phyloP scores from a whole-genome alignment of 2,797 vertebrate species.

The Spizella passerina region DNA sequence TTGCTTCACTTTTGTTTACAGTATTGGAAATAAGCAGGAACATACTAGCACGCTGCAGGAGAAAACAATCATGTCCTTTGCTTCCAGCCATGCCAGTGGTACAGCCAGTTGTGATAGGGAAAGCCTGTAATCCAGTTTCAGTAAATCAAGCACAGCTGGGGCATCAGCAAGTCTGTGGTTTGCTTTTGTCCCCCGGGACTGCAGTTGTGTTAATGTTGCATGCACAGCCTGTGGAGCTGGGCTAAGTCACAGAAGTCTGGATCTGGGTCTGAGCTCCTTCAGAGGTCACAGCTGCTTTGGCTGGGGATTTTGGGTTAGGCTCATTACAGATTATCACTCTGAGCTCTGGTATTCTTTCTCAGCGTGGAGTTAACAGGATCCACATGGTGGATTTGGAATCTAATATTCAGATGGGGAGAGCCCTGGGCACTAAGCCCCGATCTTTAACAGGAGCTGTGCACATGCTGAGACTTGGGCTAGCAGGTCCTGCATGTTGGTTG shows the following conservation, averaged over 20 bases:
- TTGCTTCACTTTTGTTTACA: background rate
- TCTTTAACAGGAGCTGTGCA: background rate
- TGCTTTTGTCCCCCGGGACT: background rate
- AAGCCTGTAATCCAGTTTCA: background rate
- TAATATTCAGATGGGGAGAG: background rate
- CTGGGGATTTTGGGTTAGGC: constrained; percentile 18
- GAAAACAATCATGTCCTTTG: background rate
- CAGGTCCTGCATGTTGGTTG: background rate
- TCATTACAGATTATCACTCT: background rate
- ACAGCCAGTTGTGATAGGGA: background rate
- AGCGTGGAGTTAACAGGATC: constrained; percentile 4
- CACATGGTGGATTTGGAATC: constrained; percentile 1
- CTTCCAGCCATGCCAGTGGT: background rate
- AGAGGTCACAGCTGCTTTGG: background rate
- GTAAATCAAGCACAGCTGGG: background rate
- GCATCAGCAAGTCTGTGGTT: background rate
- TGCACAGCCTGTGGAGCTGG: background rate
- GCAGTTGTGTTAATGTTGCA: background rate
- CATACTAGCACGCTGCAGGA: background rate
- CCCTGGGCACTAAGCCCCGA: background rate
- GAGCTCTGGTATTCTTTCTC: constrained; percentile 2
- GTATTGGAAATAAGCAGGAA: background rate
- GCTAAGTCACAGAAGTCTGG: background rate
- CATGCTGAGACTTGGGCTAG: background rate
- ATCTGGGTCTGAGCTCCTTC: background rate